phyloP scores from a whole-genome alignment of 2,113 vertebrate genomes.

The Gallinago jamesoni region DNA sequence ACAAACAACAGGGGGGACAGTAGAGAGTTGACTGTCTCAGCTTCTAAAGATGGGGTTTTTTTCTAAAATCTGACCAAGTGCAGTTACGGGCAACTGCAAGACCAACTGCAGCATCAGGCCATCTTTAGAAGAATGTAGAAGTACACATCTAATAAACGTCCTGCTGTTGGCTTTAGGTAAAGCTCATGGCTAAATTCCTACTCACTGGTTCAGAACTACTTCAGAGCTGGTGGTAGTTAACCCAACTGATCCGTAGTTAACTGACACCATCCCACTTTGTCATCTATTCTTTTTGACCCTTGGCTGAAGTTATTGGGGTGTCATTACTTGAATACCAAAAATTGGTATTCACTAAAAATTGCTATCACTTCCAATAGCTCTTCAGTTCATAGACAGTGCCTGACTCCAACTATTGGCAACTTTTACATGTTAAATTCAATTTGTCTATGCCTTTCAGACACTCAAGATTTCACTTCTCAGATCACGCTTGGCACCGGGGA shows the following conservation, averaged over 20 bases:
- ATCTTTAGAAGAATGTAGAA: neutral
- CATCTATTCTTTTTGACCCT: neutral
- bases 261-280: neutral
- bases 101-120: neutral
- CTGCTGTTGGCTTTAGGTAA: neutral
- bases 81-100: neutral
- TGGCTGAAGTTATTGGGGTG: neutral
- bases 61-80: neutral
- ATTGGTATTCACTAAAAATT: neutral
- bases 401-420: neutral
- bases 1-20: neutral
- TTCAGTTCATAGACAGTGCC: neutral
- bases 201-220: neutral
- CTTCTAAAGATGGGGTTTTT: neutral
- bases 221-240: neutral
- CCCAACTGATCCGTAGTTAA: neutral
- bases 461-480: neutral
- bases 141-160: neutral
- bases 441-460: neutral
- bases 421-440: neutral
- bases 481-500: neutral
- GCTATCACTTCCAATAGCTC: neutral
- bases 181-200: neutral
- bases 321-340: neutral
- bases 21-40: neutral